Base-by-base conservation (phyloP, 2,888 invertebrate species). In the Punctoribates punctum region DNA sequence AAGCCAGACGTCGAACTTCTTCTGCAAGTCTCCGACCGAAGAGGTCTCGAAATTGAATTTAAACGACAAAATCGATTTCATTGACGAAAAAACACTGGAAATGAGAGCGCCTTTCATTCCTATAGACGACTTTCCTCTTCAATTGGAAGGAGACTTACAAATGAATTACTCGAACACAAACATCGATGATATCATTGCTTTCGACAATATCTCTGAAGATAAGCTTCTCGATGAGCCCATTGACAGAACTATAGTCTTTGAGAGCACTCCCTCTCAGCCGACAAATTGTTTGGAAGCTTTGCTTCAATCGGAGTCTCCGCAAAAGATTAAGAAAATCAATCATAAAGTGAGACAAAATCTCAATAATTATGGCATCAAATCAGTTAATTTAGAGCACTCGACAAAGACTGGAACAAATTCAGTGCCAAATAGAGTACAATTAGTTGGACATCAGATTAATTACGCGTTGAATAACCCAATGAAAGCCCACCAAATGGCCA, bases 61-160 rank as follows among this genome's bases (percentile, higher is more conserved):
- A 13, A 73, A 73, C 48, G 76, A 76, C 34, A 76, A 46, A 20
- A 76, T 38, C 42, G 73, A 76, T 46, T 73, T 73, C 8, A 20
- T 60, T 27, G 76, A 62, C 20, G 76, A 76, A 23, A 73, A 73
- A 73, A 73, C 57, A 17, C 34, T 76, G 2, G 76, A 76, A 25
- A 76, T 76, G 76, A 73, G 76, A 27, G 73, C 76, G 0, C 76
- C 76, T 34, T 76, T 42, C 42, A 73, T 73, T 42, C 76, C 76
- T 0, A 54, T 76, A n/a, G 76, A 76, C 20, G 76, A 76, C 48
- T 76, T 73, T 17, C 73, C 73, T 23, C 27, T 76, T 23, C 38
- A 42, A 25, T 17, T 72, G 9, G 48, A 72, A 25, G 42, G 17
- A 0, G 72, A 72, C 17, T 25, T 48, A 6, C 73, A 76, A 20